These are phyloP conservation scores for Bhutanitis thaidina DNA, from an alignment of 2,888 invertebrate species.

Conservation along the genomic window DNA sequence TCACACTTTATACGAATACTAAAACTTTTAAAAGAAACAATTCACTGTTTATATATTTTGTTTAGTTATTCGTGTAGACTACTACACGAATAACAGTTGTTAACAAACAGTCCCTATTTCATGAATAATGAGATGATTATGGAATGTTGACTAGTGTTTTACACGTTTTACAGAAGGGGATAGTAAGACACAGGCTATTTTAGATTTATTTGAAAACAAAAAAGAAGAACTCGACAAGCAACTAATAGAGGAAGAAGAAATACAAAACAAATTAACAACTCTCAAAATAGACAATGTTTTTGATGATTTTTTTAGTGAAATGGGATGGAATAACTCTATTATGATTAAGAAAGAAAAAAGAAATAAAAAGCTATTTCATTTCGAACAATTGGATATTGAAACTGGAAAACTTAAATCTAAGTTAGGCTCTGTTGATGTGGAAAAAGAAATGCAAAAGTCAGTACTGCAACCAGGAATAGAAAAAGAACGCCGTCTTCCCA, in stretches of 20 bases:
- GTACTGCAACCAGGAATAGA: constrained; percentile 83
- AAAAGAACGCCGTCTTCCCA: constrained; percentile 79
- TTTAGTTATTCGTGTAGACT: no score
- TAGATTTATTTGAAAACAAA: constrained; percentile 55
- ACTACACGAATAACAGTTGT: no score
- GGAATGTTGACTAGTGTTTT: constrained; percentile 16
- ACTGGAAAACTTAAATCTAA: constrained; percentile 65
- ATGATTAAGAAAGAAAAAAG: constrained; percentile 45
- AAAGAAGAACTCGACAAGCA: constrained; percentile 54
- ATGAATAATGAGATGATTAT: background rate
- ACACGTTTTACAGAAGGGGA: constrained; percentile 54
- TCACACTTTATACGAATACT: no score
- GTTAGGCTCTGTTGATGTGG: constrained; percentile 64
- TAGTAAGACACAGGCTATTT: constrained; percentile 44
- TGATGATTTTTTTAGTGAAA: constrained; percentile 63
- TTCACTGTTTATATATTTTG: no score
- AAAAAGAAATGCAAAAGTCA: constrained; percentile 82
- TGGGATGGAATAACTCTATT: constrained; percentile 58
- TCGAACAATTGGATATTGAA: constrained; percentile 57
- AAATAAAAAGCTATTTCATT: constrained; percentile 51
- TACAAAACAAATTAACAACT: constrained; percentile 49
- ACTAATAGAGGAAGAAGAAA: constrained; percentile 44
- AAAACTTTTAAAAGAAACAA: no score
- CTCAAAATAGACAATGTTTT: constrained; percentile 55
- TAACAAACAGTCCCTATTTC: no score